Conservation (phyloP, 2,797 vertebrate species). For the Melanotaenia pygmaea region DNA sequence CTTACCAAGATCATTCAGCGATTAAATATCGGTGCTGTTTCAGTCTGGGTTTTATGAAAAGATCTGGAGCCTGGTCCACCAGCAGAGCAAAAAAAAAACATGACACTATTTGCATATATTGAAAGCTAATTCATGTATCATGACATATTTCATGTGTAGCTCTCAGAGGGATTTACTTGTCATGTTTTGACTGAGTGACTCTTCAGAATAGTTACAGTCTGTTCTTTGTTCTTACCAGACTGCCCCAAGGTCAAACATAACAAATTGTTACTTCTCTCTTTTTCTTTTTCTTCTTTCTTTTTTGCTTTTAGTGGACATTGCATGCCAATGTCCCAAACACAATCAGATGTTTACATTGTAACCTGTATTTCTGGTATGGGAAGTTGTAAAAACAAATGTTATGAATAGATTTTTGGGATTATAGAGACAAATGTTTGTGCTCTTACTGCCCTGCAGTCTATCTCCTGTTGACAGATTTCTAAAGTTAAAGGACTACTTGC, state of each 20-base stretch:
- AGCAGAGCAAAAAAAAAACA: slow-evolving; percentile 27
- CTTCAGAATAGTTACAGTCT: slow-evolving; percentile 13
- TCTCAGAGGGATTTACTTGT: slow-evolving; percentile 47
- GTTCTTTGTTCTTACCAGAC: slow-evolving; percentile 17
- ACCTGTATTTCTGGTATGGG: slow-evolving; percentile 70
- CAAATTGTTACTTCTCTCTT: neutral
- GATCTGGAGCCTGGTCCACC: slow-evolving; percentile 36
- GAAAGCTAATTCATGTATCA: slow-evolving; percentile 27
- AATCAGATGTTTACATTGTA: slow-evolving; percentile 38
- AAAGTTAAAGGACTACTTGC: slow-evolving; percentile 12
- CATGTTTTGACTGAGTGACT: slow-evolving; percentile 34
- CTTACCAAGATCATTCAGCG: slow-evolving; percentile 59
- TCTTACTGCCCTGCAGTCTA: slow-evolving; percentile 22
- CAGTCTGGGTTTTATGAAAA: slow-evolving; percentile 52
- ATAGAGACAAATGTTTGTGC: slow-evolving; percentile 51
- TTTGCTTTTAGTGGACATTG: slow-evolving; percentile 30
- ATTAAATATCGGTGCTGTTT: slow-evolving; percentile 37
- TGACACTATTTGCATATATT: slow-evolving; percentile 19
- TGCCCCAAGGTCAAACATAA: slow-evolving; percentile 19
- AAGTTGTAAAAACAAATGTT: slow-evolving; percentile 40
- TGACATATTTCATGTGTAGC: slow-evolving; percentile 25
- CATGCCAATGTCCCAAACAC: slow-evolving; percentile 26
- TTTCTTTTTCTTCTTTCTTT: neutral
- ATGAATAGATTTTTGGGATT: slow-evolving; percentile 53
- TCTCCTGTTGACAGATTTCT: slow-evolving; percentile 28